These are phyloP conservation scores for Champsocephalus gunnari DNA, from an alignment of 2,797 vertebrate species.

Conservation along the genomic window DNA sequence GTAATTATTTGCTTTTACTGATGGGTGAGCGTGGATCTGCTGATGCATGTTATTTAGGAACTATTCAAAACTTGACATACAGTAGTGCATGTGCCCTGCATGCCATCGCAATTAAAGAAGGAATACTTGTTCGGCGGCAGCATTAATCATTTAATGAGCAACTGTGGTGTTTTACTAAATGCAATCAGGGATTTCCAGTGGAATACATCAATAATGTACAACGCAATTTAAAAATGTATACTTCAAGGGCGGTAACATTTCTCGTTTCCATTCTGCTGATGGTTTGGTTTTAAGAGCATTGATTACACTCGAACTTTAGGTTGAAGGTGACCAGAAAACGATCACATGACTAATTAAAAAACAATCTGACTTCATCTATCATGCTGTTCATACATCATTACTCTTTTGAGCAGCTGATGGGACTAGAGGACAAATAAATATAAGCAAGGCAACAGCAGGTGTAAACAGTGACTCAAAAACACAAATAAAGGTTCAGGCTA, in stretches of 20 bases:
- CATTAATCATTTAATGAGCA: slow-evolving; percentile 73
- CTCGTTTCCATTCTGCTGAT: slow-evolving; percentile 20
- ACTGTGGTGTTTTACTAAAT: slow-evolving; percentile 69
- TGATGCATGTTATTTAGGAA: slow-evolving; percentile 66
- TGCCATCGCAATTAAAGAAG: slow-evolving; percentile 44
- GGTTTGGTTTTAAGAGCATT: slow-evolving; percentile 27
- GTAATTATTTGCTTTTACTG: slow-evolving; percentile 46
- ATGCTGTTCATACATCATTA: slow-evolving; percentile 1
- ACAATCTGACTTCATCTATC: slow-evolving; percentile 35
- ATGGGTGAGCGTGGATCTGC: slow-evolving; percentile 46
- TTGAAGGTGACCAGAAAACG: slow-evolving; percentile 36
- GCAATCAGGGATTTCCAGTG: slow-evolving; percentile 66
- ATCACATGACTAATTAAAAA: slow-evolving; percentile 47
- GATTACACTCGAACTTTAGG: slow-evolving; percentile 35
- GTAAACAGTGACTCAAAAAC: slow-evolving; percentile 22
- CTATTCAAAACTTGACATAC: slow-evolving; percentile 40
- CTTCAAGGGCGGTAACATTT: slow-evolving; percentile 59
- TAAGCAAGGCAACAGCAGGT: slow-evolving; percentile 28
- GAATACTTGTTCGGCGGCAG: slow-evolving; percentile 35
- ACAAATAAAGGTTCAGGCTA: slow-evolving; percentile 37
- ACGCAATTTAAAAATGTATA: slow-evolving; percentile 63
- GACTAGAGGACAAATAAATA: slow-evolving; percentile 32
- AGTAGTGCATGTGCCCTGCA: slow-evolving; percentile 23
- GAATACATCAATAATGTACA: slow-evolving; percentile 76
- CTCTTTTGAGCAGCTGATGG: slow-evolving; percentile 31